Conservation (phyloP, 2,113 vertebrate species). For the Bubo blakistoni region DNA sequence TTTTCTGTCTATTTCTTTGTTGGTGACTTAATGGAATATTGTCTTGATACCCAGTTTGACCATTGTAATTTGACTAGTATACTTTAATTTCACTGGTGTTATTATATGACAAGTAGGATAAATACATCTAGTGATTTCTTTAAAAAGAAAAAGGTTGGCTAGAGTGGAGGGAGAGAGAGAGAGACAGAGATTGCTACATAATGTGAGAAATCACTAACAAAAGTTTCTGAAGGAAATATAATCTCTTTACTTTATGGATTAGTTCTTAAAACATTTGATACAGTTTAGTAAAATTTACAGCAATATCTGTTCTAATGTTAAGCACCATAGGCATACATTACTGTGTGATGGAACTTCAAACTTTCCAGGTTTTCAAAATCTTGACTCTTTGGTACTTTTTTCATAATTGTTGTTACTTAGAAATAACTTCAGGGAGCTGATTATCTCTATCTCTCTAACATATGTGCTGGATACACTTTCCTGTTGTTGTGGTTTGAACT, state of each 20-base stretch:
- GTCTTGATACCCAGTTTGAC: neutral
- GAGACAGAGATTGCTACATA: neutral
- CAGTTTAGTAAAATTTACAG: neutral
- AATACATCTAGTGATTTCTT: neutral
- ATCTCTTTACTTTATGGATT: neutral
- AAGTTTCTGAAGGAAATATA: neutral
- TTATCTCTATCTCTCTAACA: neutral
- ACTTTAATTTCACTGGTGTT: neutral
- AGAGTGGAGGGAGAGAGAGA: neutral
- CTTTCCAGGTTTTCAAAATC: neutral
- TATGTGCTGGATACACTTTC: neutral
- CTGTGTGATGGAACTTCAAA: neutral
- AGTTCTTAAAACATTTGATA: neutral
- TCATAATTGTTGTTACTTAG: neutral
- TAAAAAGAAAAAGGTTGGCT: neutral
- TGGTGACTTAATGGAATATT: neutral
- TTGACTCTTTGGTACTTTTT: neutral
- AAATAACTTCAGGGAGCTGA: neutral
- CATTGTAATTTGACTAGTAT: neutral
- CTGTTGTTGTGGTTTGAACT: no score
- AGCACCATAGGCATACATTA: neutral
- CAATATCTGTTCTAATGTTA: neutral
- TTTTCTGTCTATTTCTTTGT: neutral
- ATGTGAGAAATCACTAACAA: neutral
- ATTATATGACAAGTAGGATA: neutral